A percentile compares a stretch with the other conserved stretches of the same genome.
Conservation (phyloP, 2,888 invertebrate species). For the Dascillus cervinus region DNA sequence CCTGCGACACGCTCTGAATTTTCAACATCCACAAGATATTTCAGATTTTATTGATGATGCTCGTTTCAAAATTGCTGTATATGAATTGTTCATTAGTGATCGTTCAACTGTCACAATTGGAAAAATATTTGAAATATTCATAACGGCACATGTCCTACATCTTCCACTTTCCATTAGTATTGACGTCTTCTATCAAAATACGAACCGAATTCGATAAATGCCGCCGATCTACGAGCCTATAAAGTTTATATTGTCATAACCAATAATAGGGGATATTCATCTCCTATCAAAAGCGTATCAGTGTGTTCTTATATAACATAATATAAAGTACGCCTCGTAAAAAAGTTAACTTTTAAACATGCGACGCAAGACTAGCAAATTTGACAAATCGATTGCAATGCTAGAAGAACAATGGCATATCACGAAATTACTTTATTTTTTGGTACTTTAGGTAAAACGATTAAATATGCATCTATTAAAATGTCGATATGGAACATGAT, state of each 20-base stretch:
- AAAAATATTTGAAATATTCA: slow-evolving; percentile 25
- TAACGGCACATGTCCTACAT: slow-evolving; percentile 18
- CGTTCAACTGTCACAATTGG: slow-evolving; percentile 14
- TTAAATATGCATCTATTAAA: too few relatives aligned
- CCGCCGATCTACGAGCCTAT: slow-evolving; percentile 6
- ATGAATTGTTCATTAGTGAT: slow-evolving; percentile 30
- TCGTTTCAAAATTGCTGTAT: slow-evolving; percentile 17
- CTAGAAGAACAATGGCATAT: too few relatives aligned
- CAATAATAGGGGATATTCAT: slow-evolving; percentile 5
- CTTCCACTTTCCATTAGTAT: slow-evolving; percentile 11
- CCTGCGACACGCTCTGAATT: slow-evolving; percentile 18
- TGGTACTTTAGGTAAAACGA: too few relatives aligned
- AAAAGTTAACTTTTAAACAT: too few relatives aligned
- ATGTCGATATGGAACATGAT: too few relatives aligned
- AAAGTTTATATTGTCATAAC: slow-evolving; percentile 9
- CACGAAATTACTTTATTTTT: too few relatives aligned
- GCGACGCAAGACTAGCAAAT: too few relatives aligned
- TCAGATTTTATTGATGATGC: slow-evolving; percentile 18
- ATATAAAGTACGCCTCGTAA: too few relatives aligned
- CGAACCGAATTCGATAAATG: slow-evolving; percentile 8
- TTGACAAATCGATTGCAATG: too few relatives aligned
- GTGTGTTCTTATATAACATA: too few relatives aligned
- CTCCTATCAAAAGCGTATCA: too few relatives aligned
- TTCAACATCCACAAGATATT: slow-evolving; percentile 17
- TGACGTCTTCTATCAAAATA: slow-evolving; percentile 13